Evolutionary conservation across 2,113 vertebrate species (phyloP).

Genomic region (Nestor notabilis): DNA sequence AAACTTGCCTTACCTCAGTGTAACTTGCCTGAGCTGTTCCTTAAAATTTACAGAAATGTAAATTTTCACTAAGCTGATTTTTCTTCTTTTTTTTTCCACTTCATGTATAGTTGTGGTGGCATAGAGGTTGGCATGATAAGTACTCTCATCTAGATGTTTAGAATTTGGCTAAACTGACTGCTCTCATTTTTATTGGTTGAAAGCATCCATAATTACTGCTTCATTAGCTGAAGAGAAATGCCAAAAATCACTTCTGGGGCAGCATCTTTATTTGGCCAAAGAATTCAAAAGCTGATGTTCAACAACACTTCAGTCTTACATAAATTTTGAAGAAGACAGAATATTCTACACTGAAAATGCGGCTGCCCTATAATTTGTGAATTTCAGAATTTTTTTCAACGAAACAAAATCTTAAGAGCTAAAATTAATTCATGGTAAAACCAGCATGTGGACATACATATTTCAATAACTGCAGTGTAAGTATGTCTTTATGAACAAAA

Average conservation of each 20-base stretch:
- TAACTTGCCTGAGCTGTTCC: background rate
- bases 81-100: background rate
- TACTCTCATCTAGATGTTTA: background rate
- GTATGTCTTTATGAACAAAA: background rate
- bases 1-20: background rate
- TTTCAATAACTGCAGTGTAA: background rate
- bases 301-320: background rate
- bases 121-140: background rate
- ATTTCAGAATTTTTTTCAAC: background rate
- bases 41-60: background rate
- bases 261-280: background rate
- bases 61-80: background rate
- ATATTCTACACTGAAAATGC: background rate
- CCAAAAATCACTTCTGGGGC: background rate
- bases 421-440: background rate
- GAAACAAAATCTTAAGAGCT: background rate
- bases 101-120: background rate
- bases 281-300: background rate
- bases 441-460: background rate
- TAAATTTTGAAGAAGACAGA: background rate
- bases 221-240: background rate
- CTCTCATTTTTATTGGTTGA: background rate
- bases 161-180: background rate
- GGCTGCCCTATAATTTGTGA: background rate
- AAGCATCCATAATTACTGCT: background rate